These are phyloP conservation scores for Vireo griseus DNA, from an alignment of 2,797 vertebrate species.

Conservation along the genomic window DNA sequence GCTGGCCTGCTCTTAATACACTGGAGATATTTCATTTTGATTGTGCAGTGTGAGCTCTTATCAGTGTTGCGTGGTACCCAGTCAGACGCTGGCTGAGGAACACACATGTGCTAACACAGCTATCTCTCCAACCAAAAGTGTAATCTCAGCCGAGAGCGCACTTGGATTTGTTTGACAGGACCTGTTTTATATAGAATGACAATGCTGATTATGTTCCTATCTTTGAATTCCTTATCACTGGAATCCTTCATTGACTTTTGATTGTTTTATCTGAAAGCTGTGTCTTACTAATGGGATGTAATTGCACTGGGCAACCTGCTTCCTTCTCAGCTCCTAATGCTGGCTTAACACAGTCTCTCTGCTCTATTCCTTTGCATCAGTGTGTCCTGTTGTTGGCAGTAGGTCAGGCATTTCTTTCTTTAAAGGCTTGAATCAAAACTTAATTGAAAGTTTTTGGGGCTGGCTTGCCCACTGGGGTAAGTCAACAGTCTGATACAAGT, in stretches of 20 bases:
- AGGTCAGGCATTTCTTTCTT: background rate
- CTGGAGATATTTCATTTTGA: background rate
- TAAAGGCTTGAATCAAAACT: fast-evolving
- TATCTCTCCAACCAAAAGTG: background rate
- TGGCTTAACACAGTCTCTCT: fast-evolving
- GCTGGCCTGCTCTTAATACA: background rate
- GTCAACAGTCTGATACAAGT: background rate
- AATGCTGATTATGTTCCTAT: background rate
- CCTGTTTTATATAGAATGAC: background rate
- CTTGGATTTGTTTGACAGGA: background rate
- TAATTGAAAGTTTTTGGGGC: background rate
- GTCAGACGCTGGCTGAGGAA: background rate
- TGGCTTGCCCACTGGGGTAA: background rate
- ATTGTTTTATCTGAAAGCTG: background rate
- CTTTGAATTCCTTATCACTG: background rate
- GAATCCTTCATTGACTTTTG: background rate
- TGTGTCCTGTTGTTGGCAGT: background rate
- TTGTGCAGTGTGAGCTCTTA: background rate
- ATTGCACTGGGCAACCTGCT: background rate
- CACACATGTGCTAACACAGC: background rate
- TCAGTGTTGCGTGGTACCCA: background rate
- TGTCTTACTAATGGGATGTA: background rate
- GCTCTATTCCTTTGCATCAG: fast-evolving
- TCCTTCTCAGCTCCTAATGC: background rate
- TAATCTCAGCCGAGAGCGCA: fast-evolving